These are phyloP conservation scores for Itoplectis maculator DNA, from an alignment of 2,888 invertebrate species.

Conservation along the genomic window DNA sequence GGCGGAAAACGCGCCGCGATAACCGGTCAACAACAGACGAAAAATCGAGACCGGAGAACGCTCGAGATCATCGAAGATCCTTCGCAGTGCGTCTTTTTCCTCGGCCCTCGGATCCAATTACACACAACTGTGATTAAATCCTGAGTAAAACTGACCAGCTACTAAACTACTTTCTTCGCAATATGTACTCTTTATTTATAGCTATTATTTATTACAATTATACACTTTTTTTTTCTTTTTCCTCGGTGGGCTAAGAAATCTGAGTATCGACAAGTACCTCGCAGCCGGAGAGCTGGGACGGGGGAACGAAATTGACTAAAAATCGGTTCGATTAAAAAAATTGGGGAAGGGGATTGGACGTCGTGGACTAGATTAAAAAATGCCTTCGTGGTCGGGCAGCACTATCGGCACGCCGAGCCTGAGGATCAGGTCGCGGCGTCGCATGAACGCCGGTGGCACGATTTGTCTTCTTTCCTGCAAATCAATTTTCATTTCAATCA, in stretches of 20 bases:
- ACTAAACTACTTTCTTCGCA: conserved; percentile 54
- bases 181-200: conserved; percentile 41
- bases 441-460: conserved; percentile 81
- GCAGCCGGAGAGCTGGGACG: neutral
- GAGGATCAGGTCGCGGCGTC: conserved; percentile 78
- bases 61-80: conserved; percentile 46
- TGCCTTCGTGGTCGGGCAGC: conserved; percentile 82
- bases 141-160: too few relatives aligned
- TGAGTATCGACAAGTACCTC: conserved; percentile 66
- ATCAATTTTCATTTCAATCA: too few relatives aligned
- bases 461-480: conserved; percentile 79
- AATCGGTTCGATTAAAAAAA: too few relatives aligned
- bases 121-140: neutral
- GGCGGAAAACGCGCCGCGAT: conserved; percentile 73
- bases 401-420: conserved; percentile 81
- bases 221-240: conserved; percentile 59
- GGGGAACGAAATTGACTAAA: too few relatives aligned
- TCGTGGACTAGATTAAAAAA: conserved; percentile 82
- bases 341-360: too few relatives aligned
- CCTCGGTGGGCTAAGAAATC: conserved; percentile 58
- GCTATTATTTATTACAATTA: conserved; percentile 68
- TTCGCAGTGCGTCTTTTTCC: conserved; percentile 42
- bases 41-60: conserved; percentile 56
- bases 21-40: conserved; percentile 76
- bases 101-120: conserved; percentile 19